phyloP scores from a whole-genome alignment of 2,888 invertebrate species.

The Holacanthella duospinosa region DNA sequence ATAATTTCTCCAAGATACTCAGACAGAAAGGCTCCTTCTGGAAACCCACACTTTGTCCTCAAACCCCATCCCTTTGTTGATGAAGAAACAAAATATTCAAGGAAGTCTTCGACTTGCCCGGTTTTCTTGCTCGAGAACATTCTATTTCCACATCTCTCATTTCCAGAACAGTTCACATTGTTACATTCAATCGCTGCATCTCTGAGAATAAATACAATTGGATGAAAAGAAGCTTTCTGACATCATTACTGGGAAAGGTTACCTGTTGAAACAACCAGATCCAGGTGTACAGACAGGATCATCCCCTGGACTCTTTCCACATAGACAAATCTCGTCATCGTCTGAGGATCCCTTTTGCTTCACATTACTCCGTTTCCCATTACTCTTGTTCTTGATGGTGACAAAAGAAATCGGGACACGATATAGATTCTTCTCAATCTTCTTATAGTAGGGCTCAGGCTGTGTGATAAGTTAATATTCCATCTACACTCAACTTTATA shows the following conservation, averaged over 20 bases:
- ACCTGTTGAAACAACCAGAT: constrained; percentile 25
- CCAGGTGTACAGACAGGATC: constrained; percentile 16
- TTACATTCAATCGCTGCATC: constrained; percentile 31
- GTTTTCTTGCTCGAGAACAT: constrained; percentile 23
- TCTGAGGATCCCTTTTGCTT: constrained; percentile 7
- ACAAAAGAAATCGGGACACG: not conserved
- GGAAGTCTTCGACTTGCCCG: constrained; percentile 13
- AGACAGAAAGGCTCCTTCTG: constrained; percentile 27
- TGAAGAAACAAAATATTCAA: constrained; percentile 1
- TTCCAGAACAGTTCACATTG: constrained; percentile 23
- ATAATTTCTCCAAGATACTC: constrained; percentile 36
- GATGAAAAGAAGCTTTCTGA: too few relatives aligned
- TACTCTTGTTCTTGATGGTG: constrained; percentile 6
- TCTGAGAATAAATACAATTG: constrained; percentile 14
- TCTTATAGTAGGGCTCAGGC: constrained; percentile 30
- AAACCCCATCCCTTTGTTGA: constrained; percentile 27
- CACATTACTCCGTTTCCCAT: constrained; percentile 7
- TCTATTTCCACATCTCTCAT: constrained; percentile 23
- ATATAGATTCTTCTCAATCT: constrained; percentile 30
- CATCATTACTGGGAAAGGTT: too few relatives aligned
- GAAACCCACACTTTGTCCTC: constrained; percentile 12
- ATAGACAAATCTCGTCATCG: constrained; percentile 15
- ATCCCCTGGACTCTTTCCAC: constrained; percentile 10
- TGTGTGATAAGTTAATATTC: constrained; percentile 9
- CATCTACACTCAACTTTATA: not conserved